Conservation (phyloP, 2,888 invertebrate genomes). For the Tryphoninae sp. region DNA sequence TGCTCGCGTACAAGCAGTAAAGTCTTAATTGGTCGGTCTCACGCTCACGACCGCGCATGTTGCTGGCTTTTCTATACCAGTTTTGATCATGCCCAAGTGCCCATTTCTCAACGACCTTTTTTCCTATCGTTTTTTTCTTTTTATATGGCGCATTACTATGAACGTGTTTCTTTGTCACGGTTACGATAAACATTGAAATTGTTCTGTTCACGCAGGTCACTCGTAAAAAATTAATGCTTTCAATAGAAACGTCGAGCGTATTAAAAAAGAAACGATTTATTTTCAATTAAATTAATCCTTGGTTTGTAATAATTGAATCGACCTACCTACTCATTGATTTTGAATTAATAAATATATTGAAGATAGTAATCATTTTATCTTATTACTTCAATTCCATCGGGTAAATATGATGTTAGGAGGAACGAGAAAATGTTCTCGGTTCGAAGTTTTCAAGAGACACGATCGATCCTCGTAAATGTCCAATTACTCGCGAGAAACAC, state of each 20-base stretch:
- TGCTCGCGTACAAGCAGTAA: constrained; percentile 62
- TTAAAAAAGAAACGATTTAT: too few species aligned
- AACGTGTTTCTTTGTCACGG: not conserved
- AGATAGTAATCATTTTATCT: not conserved
- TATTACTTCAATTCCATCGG: not conserved
- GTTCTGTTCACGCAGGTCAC: too few species aligned
- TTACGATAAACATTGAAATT: not conserved
- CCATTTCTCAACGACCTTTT: constrained; percentile 33
- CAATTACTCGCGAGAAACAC: constrained; percentile 56
- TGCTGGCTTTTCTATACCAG: constrained; percentile 30
- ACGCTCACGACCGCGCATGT: constrained; percentile 54
- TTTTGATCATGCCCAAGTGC: constrained; percentile 33
- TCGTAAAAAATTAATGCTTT: too few species aligned
- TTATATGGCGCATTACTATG: not conserved
- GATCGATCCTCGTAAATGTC: constrained; percentile 58
- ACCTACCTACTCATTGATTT: too few species aligned
- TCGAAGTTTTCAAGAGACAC: constrained; percentile 11
- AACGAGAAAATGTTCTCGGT: not conserved
- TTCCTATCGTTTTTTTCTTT: not conserved
- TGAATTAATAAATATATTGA: not conserved
- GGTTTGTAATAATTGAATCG: too few species aligned
- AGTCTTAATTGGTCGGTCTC: constrained; percentile 70
- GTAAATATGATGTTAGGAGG: not conserved
- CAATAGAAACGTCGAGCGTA: too few species aligned
- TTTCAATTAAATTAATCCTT: too few species aligned